Evolutionary conservation across 2,888 invertebrate genomes (phyloP).

Genomic region (Drosophila subquinaria): DNA sequence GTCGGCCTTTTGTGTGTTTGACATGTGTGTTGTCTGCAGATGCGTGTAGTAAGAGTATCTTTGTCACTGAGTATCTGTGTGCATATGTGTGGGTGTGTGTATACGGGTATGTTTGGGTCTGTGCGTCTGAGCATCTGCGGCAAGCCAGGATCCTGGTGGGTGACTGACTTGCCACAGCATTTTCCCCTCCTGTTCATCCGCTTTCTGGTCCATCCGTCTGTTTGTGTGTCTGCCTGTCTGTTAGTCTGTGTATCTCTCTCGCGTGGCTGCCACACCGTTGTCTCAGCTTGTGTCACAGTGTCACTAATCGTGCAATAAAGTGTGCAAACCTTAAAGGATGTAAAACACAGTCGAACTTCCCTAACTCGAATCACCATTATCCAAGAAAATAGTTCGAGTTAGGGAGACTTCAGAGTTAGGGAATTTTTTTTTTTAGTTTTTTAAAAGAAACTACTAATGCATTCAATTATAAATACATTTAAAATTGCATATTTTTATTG

Average conservation of each 20-base stretch:
- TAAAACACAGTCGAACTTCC: too few species aligned
- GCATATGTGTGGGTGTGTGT: background rate
- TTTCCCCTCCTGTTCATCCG: slow-evolving; percentile 35
- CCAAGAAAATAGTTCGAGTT: too few species aligned
- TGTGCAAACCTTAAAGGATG: too few species aligned
- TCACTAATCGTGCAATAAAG: slow-evolving; percentile 13
- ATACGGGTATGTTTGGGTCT: slow-evolving; percentile 11
- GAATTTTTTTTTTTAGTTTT: too few species aligned
- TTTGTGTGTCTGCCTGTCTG: slow-evolving; percentile 19
- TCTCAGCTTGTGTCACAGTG: slow-evolving; percentile 59
- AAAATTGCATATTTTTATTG: too few species aligned
- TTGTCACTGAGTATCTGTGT: background rate
- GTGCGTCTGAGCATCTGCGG: slow-evolving; percentile 70
- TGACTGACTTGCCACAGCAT: slow-evolving; percentile 42
- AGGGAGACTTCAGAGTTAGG: too few species aligned
- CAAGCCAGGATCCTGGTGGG: slow-evolving; percentile 68
- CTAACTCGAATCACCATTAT: too few species aligned
- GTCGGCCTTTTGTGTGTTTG: slow-evolving; percentile 77
- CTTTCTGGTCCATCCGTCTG: slow-evolving; percentile 41
- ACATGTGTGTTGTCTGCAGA: slow-evolving; percentile 76
- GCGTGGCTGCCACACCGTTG: slow-evolving; percentile 49
- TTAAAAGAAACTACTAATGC: too few species aligned
- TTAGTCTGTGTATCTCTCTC: slow-evolving; percentile 16
- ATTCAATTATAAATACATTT: too few species aligned
- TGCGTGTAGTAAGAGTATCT: slow-evolving; percentile 61